Evolutionary conservation across 2,113 vertebrate genomes (phyloP).

Genomic region (Corythornis madagascariensis): DNA sequence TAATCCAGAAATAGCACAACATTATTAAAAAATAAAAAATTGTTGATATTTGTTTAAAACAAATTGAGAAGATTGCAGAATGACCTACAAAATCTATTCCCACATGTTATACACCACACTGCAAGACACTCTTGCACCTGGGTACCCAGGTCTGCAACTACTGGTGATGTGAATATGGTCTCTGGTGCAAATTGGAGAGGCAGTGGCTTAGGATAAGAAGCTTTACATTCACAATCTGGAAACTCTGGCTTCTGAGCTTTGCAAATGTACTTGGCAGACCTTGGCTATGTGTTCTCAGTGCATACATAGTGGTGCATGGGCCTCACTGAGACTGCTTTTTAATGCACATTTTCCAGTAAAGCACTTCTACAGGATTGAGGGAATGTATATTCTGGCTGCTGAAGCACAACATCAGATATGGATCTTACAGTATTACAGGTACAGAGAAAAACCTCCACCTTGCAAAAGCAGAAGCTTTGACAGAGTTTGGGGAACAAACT

Average conservation of each 20-base stretch:
- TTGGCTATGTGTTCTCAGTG: not conserved
- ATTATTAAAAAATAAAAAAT: not conserved
- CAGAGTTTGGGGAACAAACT: not conserved
- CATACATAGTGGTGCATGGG: no score
- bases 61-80: not conserved
- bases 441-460: not conserved
- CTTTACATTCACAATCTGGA: not conserved
- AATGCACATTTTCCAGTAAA: not conserved
- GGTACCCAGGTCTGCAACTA: not conserved
- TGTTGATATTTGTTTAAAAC: not conserved
- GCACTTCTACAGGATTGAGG: not conserved
- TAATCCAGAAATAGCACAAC: not conserved
- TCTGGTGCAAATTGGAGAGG: not conserved
- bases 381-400: accelerated
- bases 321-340: not conserved
- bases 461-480: not conserved
- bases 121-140: not conserved
- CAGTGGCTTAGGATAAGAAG: not conserved
- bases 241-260: not conserved
- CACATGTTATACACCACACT: not conserved
- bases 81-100: not conserved
- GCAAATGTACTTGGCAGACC: not conserved
- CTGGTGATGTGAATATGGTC: no score
- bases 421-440: no score
- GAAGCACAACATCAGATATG: not conserved